phyloP scores from a whole-genome alignment of 53 echinoderm and acorn worm genomes.

The Pentamera pediparva region DNA sequence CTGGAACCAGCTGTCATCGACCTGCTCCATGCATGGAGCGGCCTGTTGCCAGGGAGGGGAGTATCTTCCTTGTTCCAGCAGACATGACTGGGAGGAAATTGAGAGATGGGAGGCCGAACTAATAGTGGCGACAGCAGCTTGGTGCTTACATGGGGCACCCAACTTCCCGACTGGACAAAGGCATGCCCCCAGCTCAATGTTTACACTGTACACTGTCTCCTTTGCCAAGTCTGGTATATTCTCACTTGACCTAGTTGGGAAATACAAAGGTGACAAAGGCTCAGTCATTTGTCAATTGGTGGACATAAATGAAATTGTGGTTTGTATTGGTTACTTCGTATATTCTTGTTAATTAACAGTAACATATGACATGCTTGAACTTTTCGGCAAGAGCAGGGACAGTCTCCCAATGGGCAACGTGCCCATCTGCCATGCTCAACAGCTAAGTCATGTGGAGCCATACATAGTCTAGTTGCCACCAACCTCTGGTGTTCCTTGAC shows the following conservation, averaged over 20 bases:
- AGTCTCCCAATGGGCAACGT: too few relatives aligned
- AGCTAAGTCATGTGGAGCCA: too few relatives aligned
- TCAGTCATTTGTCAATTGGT: constrained; percentile 17
- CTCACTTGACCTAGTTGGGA: too few relatives aligned
- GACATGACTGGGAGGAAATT: constrained; percentile 49
- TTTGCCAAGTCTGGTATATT: too few relatives aligned
- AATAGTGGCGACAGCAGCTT: constrained; percentile 45
- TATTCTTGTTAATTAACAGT: too few relatives aligned
- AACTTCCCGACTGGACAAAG: constrained; percentile 49
- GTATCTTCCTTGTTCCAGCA: constrained; percentile 28
- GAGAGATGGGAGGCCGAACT: constrained; percentile 32
- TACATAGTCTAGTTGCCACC: too few relatives aligned
- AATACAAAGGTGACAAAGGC: too few relatives aligned
- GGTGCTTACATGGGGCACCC: constrained; percentile 59
- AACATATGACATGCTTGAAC: too few relatives aligned
- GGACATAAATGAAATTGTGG: neutral
- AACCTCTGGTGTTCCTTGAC: too few relatives aligned
- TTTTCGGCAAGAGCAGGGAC: too few relatives aligned
- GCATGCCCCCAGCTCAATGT: constrained; percentile 41
- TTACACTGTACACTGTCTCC: constrained; percentile 25
- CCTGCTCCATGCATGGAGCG: neutral
- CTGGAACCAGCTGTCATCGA: constrained; percentile 23
- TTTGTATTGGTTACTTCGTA: too few relatives aligned
- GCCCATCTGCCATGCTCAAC: too few relatives aligned
- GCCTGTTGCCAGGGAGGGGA: constrained; percentile 43